These are phyloP conservation scores for Lytechinus variegatus DNA, from an alignment of 35 echinoderm and acorn worm genomes.

Conservation along the genomic window DNA sequence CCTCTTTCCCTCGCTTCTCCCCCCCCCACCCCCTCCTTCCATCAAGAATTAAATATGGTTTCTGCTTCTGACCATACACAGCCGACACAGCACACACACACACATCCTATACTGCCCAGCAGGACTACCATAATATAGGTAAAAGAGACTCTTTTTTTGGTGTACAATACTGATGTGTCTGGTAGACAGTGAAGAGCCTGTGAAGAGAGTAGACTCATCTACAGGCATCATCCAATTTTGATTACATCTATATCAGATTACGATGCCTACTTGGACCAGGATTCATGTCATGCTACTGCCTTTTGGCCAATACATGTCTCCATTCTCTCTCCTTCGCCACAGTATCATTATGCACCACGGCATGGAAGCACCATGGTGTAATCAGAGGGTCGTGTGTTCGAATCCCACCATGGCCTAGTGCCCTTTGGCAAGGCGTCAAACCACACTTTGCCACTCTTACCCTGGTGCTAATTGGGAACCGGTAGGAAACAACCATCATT, in stretches of 20 bases:
- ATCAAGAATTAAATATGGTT: background rate
- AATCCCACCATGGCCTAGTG: too few relatives aligned
- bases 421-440: too few relatives aligned
- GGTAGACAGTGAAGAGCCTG: background rate
- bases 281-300: background rate
- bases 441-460: too few relatives aligned
- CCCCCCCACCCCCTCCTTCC: background rate
- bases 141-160: background rate
- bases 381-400: too few relatives aligned
- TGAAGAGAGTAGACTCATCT: background rate
- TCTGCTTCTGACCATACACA: background rate
- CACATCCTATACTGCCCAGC: background rate
- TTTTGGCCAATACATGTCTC: background rate
- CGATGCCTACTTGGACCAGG: background rate
- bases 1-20: background rate
- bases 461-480: too few relatives aligned
- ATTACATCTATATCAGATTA: conserved; percentile 46
- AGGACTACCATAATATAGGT: background rate
- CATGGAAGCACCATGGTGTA: too few relatives aligned
- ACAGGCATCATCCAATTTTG: conserved; percentile 27
- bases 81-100: background rate
- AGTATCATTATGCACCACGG: background rate
- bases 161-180: background rate
- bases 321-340: background rate
- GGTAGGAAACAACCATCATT: too few relatives aligned